These are phyloP conservation scores for Corapipo altera DNA, from an alignment of 2,113 vertebrate species.

Conservation along the genomic window DNA sequence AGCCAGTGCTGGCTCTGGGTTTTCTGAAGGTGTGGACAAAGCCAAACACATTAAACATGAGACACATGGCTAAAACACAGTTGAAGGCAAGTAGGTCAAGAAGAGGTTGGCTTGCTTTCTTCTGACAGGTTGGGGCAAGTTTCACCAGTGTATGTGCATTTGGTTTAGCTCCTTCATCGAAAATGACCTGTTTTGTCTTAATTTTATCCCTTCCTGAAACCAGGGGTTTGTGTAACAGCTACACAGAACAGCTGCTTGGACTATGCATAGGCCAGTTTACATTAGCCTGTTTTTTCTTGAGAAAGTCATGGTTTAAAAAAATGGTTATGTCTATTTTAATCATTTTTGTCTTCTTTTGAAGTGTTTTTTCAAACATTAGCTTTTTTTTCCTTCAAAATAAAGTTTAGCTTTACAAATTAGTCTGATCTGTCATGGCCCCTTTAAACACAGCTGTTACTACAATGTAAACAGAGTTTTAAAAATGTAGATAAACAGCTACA, in stretches of 20 bases:
- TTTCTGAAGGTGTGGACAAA: constrained; percentile 9
- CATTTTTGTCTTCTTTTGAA: constrained; percentile 83
- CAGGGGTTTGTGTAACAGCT: constrained; percentile 51
- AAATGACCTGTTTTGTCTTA: constrained; percentile 59
- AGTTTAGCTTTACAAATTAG: constrained; percentile 82
- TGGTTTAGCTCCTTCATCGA: constrained; percentile 25
- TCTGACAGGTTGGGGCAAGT: background rate
- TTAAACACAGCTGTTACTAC: constrained; percentile 84
- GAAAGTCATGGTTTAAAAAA: constrained; percentile 85
- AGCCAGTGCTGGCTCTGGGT: background rate
- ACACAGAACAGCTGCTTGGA: constrained; percentile 76
- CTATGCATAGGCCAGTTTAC: constrained; percentile 73
- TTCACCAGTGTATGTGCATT: background rate
- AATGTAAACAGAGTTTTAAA: constrained; percentile 78
- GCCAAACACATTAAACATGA: background rate
- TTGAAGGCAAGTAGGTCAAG: background rate
- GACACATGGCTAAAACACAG: background rate
- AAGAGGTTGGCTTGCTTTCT: background rate
- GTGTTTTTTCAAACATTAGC: constrained; percentile 77
- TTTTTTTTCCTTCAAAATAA: constrained; percentile 68
- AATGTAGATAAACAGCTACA: constrained; percentile 78
- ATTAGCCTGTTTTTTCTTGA: constrained; percentile 78
- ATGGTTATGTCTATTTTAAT: constrained; percentile 86
- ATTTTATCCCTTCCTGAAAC: constrained; percentile 23
- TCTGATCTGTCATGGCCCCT: constrained; percentile 77